Base-by-base conservation (phyloP, 2,113 vertebrate species). In the Cyprinus carpio region DNA sequence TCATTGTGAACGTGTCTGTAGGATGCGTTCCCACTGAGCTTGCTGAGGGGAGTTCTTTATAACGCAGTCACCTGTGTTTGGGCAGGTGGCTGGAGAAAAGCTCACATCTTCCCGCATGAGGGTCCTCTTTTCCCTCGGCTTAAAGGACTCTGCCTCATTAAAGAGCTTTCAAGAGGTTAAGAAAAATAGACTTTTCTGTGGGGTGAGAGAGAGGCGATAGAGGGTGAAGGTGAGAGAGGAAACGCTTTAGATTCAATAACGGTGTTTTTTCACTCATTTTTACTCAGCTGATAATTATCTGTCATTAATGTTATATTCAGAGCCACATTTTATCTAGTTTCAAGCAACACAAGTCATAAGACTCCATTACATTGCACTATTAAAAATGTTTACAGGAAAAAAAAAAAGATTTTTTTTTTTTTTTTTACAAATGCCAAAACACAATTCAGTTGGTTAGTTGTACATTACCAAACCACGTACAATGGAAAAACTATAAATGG, bases 21-120 rank as follows among this genome's bases (percentile, higher is more conserved):
- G 62, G 81, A 87, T 91, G 89, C 85, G 89, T 87, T 89, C 87
- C 86, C 85, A 88, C 88, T 65, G 80, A 77, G 40, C 40, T 6
- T 18, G 13, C 29, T 64, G 69, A 29, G 29, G 65, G 43, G 6
- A 78, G 43, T 78, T 82, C 87, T 92, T 90, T 88, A 85, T 91
- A 88, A 91, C 83, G 89, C 81, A 84, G 89, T 90, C 91, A 91
- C 90, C 89, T 90, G 87, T 90, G 85, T 87, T 92, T 90, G 90
- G 91, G 92, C 92, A 92, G 91, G 91, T 93, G 92, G 92, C 91
- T 90, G 89, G 92, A 93, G 91, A 90, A 89, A 88, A 81, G 87
- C 88, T 87, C 7, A 89, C 85, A 84, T 86, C 86, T n/a, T 89
- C 89, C 67, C 86, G 92, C 91, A 92, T 92, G 85, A 88, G 91